Conservation (phyloP, 2,113 vertebrate species). For the Perca fluviatilis region DNA sequence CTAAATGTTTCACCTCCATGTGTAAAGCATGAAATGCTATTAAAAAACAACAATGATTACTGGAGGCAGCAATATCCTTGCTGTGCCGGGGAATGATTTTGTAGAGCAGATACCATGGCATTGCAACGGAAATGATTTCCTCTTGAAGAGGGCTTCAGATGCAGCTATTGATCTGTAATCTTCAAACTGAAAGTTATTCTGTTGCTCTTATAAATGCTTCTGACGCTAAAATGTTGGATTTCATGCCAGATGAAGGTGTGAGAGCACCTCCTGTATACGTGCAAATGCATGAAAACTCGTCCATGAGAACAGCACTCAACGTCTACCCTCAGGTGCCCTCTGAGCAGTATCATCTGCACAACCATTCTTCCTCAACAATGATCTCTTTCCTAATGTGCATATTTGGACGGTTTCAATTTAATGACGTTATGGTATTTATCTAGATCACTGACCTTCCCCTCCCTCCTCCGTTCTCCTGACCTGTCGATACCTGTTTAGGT, state of each 20-base stretch:
- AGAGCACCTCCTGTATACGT: background rate
- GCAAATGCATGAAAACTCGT: slow-evolving; percentile 6
- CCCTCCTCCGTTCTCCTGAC: slow-evolving; percentile 46
- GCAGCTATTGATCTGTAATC: slow-evolving; percentile 27
- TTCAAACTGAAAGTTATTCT: slow-evolving; percentile 32
- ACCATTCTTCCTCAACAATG: slow-evolving; percentile 18
- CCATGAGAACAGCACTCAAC: background rate
- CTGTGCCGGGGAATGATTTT: slow-evolving; percentile 27
- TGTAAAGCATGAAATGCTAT: slow-evolving; percentile 33
- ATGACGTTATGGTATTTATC: slow-evolving; percentile 48
- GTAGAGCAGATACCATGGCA: slow-evolving; percentile 21
- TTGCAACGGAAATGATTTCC: slow-evolving; percentile 32
- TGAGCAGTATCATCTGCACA: slow-evolving; percentile 25
- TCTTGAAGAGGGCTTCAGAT: slow-evolving; percentile 29
- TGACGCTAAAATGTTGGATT: slow-evolving; percentile 13
- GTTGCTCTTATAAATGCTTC: slow-evolving; percentile 1
- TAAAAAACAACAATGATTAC: slow-evolving; percentile 29
- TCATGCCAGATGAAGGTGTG: slow-evolving; percentile 11
- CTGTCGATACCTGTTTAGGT: slow-evolving; percentile 59
- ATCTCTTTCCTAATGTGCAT: slow-evolving; percentile 50
- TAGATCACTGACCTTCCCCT: slow-evolving; percentile 48
- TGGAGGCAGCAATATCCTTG: slow-evolving; percentile 18
- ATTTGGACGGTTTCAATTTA: slow-evolving; percentile 58
- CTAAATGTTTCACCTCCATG: slow-evolving; percentile 18
- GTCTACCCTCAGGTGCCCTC: slow-evolving; percentile 3